Conservation (phyloP, 2,113 vertebrate genomes). For the Gopherus evgoodei region DNA sequence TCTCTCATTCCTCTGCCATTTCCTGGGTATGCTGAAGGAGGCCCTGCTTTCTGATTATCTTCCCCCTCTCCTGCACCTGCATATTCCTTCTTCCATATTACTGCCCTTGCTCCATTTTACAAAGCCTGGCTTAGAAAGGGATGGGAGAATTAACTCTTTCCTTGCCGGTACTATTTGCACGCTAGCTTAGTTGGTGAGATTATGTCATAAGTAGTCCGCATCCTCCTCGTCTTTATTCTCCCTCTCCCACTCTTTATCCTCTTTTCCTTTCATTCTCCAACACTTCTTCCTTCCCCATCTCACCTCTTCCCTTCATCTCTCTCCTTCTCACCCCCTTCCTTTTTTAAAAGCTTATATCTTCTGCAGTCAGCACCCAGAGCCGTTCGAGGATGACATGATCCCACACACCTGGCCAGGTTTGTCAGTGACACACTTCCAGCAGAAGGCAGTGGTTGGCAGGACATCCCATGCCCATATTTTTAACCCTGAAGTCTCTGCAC, state of each 20-base stretch:
- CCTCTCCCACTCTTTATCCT: not conserved
- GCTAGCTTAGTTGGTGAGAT: not conserved
- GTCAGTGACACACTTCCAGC: fast-evolving
- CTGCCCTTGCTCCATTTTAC: conserved; percentile 35
- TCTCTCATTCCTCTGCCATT: conserved; percentile 36
- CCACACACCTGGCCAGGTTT: not conserved
- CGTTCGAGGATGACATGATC: not conserved
- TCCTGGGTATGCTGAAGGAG: not conserved
- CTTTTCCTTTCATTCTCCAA: not conserved
- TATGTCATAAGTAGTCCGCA: fast-evolving
- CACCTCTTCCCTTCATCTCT: not conserved
- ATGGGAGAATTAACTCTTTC: not conserved
- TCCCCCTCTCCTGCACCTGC: conserved; percentile 49
- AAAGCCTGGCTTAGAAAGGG: conserved; percentile 45
- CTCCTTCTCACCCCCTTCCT: not conserved
- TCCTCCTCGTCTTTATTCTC: not conserved
- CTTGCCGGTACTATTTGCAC: not conserved
- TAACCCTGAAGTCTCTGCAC: not conserved
- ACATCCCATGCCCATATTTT: fast-evolving
- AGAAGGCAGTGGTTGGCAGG: no score
- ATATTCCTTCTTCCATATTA: not conserved
- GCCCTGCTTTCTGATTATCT: conserved; percentile 63
- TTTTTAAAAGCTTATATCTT: not conserved
- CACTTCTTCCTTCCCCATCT: not conserved
- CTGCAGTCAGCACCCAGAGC: not conserved